Evolutionary conservation across 2,113 vertebrate species (phyloP), one percentile per base, ranked within the genome.

Genomic region (Hucho hucho): DNA sequence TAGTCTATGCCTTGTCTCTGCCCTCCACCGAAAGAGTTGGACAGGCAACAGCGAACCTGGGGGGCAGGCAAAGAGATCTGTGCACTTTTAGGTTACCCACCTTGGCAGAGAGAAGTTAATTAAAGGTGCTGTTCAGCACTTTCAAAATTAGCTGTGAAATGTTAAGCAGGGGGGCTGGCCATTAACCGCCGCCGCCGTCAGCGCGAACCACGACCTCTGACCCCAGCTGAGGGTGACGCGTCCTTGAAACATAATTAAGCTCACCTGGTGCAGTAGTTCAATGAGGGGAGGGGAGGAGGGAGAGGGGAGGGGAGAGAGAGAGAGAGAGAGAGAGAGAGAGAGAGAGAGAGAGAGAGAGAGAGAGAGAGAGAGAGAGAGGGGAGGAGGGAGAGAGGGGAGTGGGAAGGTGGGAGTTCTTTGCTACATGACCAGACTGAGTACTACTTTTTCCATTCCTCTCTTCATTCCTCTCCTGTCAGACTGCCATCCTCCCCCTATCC

Each of bases 111-210:
- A 78, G 18, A 76, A 74, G 86, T 87, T 91, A 87, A 89, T 89
- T 89, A 88, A 88, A 81, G 81, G 70, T 80, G 85, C 81, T 79
- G 79, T 82, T 88, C 82, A 84, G 82, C 84, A 86, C 84, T 90
- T 87, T 88, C 61, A 72, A 83, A 89, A 90, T 89, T 84, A 87
- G 86, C 84, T 86, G 80, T 79, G 66, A 84, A 87, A 87, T 86
- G 86, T 90, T 88, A 86, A 90, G 84, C 87, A 79, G 75, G 72
- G 22, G 64, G 64, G 63, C 25, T 79, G 32, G 77, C 79, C 75
- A 73, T 87, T 85, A 89, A 43, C 75, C 37, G 58, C 66, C 24
- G 13, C 13, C 24, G 4, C 25, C 25, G 63, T 64, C 63, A 73
- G 69, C n/a, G 68, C 73, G 61, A 12, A 53, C 4, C 0, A 9